Evolutionary conservation across 2,888 invertebrate species (phyloP), one percentile per base, ranked within the genome.

Genomic region (Zhuqinia jingwanae): DNA sequence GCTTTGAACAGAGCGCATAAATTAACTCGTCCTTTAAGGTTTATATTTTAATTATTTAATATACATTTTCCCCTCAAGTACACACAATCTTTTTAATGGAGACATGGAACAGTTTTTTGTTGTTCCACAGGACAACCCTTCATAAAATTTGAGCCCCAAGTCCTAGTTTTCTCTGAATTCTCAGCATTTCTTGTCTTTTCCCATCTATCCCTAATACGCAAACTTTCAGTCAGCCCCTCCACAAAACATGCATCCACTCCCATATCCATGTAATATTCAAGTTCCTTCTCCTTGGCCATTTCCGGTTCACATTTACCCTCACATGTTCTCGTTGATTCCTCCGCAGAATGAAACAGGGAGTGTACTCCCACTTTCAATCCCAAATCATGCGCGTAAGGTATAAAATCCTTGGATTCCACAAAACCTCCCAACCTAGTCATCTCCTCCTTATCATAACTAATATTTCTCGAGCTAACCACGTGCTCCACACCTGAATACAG

Each of bases 181-280:
- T n/a, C n/a, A n/a, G n/a, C n/a, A n/a, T n/a, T n/a, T n/a, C n/a
- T n/a, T n/a, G n/a, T n/a, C 25, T 5, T 17, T 2, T 45, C 58
- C 42, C 87, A 90, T 2, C 73, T 58, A 42, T 78, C 36, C 8
- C 89, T 20, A 8, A 90, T 79, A 27, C 87, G 81, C 6, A 60
- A 53, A 13, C 88, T 87, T 73, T 91, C 91, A 11, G 70, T 78
- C 1, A 91, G 84, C 65, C 90, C 90, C 60, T 91, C 91, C 0
- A 90, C 88, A 81, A 91, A 91, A 50, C 90, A 88, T 10, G 87
- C 87, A 47, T 91, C 90, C 0, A 91, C 90, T 1, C 91, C 90
- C 80, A 90, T 63, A 8, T 81, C 70, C 77, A 91, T 89, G 75
- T 87, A 90, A 77, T 88, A 91, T 20, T 65, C 68, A 2, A 91